Evolutionary conservation across 2,797 vertebrate species (phyloP), one percentile per base, ranked within the genome.

Genomic region (Euthynnus affinis): DNA sequence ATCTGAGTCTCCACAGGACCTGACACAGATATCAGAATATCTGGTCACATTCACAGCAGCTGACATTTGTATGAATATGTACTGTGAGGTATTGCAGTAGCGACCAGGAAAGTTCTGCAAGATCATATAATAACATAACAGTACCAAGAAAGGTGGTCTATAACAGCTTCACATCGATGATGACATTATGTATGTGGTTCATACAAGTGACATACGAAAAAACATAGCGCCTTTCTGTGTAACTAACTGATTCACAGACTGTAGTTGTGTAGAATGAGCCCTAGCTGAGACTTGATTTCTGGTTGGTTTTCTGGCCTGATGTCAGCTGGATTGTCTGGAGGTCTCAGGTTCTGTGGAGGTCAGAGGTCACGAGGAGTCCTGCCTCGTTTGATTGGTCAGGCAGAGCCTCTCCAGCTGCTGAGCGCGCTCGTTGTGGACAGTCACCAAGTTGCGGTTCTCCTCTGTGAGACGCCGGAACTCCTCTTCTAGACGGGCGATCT

Each of bases 351-450:
- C 79, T 46, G 72, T 12, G 49, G 83, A 76, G 81, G 90, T 93
- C 88, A 84, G 81, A 79, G 93, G 95, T 97, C 98, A 99, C 64
- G 96, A 98, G 40, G 97, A 97, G 59, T 97, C 96, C 91, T 96
- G 97, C 74, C 96, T 94, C 74, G 96, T 96, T 83, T 93, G 96
- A 86, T 93, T 96, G 92, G 94, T 95, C 89, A 96, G 95, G 88
- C 97, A 94, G 72, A 99, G 96, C 56, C 95, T 97, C 89, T 98
- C 97, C 87, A 99, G 95, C 86, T 98, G 97, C 87, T 96, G 96
- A 53, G 96, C 95, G 1, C 97, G 96, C 79, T 98, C 97, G 0
- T 94, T 95, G 93, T 99, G 97, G 82, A 96, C 96, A 65, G 95
- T 91, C 93, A 96, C 96, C 93, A 99, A 89, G 0, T 93, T 96